A percentile compares a stretch with the other conserved stretches of the same genome.
phyloP scores from a whole-genome alignment of 1,140 invertebrate genomes.

The Dysdera silvatica region DNA sequence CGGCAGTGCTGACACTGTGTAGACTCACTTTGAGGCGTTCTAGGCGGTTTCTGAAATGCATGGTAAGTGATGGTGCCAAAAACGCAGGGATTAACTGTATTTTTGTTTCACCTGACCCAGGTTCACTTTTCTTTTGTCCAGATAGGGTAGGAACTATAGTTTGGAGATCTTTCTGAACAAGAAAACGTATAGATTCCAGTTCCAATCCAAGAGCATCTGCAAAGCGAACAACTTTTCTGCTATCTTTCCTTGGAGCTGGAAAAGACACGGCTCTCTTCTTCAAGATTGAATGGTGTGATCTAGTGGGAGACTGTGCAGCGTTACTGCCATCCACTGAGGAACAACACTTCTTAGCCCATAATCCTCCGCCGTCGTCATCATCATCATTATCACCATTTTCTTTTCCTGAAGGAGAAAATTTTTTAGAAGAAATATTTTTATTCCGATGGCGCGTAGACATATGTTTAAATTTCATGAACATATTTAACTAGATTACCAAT shows the following conservation, averaged over 20 bases:
- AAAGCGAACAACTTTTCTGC: conserved; percentile 92
- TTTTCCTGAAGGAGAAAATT: too few relatives aligned
- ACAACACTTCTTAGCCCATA: not conserved
- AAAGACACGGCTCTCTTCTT: conserved; percentile 22
- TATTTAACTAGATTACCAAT: too few relatives aligned
- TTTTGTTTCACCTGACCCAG: not conserved
- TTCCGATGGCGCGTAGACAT: too few relatives aligned
- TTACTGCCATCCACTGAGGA: too few relatives aligned
- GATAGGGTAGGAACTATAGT: conserved; percentile 39
- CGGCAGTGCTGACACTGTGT: conserved; percentile 28
- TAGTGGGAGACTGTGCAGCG: too few relatives aligned
- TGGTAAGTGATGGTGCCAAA: conserved; percentile 22
- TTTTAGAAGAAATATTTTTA: too few relatives aligned
- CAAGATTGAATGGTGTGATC: conserved; percentile 10
- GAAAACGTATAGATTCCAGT: conserved; percentile 74
- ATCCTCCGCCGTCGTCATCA: conserved; percentile 1
- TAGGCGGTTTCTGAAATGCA: conserved; percentile 13
- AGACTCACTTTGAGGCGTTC: conserved; percentile 12
- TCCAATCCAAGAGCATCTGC: conserved; percentile 87
- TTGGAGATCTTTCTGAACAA: conserved; percentile 75
- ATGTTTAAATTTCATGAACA: too few relatives aligned
- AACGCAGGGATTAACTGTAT: conserved; percentile 23
- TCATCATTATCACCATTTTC: conserved; percentile 19
- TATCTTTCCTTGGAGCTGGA: conserved; percentile 15
- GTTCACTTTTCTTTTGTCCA: not conserved